phyloP scores from a whole-genome alignment of 2,888 invertebrate species.

The Agrotis ipsilon region DNA sequence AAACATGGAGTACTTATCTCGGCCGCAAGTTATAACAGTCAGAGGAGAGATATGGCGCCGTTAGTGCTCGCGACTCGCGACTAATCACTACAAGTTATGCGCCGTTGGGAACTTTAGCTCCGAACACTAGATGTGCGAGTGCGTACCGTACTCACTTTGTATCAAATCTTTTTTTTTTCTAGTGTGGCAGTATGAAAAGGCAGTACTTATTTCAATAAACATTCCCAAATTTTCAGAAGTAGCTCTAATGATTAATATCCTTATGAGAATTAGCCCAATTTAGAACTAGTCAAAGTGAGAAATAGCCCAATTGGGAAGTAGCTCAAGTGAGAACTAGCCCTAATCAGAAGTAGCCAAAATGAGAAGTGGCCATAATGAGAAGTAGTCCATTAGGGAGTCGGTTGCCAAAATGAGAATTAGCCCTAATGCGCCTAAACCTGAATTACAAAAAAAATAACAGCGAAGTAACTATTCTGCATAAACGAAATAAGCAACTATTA shows the following conservation, averaged over 20 bases:
- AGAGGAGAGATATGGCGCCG: conserved; percentile 36
- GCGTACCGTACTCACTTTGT: conserved; percentile 13
- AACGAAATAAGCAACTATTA: background rate
- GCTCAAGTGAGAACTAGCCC: background rate
- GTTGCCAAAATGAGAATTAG: too few species aligned
- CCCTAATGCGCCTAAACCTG: too few species aligned
- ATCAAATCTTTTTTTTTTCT: too few species aligned
- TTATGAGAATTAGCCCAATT: background rate
- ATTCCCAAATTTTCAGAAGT: background rate
- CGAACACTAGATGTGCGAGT: conserved; percentile 27
- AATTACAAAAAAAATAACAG: too few species aligned
- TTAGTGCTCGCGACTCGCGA: conserved; percentile 25
- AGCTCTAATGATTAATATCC: background rate
- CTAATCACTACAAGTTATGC: conserved; percentile 39
- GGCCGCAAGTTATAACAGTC: conserved; percentile 37
- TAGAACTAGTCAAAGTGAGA: background rate
- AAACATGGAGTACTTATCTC: conserved; percentile 42
- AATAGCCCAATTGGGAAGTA: background rate
- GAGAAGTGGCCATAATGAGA: too few species aligned
- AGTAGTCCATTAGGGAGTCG: too few species aligned
- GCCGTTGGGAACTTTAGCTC: conserved; percentile 23
- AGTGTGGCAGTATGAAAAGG: background rate
- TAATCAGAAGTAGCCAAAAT: too few species aligned
- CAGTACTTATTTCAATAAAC: conserved; percentile 1
- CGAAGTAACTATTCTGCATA: too few species aligned